Evolutionary conservation across 2,888 invertebrate species (phyloP).

Genomic region (Pegoplata infirma): DNA sequence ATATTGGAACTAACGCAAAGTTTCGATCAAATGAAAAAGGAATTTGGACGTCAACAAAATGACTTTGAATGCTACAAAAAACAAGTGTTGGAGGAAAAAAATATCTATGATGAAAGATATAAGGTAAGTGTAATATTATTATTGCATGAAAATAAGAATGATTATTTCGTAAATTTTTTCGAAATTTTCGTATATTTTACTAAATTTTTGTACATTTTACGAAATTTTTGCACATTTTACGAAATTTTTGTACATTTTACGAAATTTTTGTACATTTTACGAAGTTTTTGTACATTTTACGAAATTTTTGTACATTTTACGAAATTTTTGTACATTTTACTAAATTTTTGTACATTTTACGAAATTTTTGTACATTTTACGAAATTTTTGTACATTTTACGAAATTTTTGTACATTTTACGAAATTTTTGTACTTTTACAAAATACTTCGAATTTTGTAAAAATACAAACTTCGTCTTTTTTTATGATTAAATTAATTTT

Average conservation of each 20-base stretch:
- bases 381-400: background rate
- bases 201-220: too few species aligned
- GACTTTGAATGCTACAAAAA: constrained; percentile 46
- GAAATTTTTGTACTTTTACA: too few species aligned
- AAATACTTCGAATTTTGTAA: too few species aligned
- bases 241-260: background rate
- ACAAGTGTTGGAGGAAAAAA: constrained; percentile 25
- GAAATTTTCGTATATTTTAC: background rate
- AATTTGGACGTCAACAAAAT: constrained; percentile 22
- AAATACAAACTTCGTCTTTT: too few species aligned
- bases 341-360: background rate
- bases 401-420: background rate
- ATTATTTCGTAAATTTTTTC: background rate
- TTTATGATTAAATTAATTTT: too few species aligned
- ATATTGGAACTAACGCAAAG: constrained; percentile 11
- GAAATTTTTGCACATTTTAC: background rate
- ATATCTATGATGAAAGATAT: background rate
- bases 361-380: background rate
- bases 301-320: background rate
- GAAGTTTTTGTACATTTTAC: background rate
- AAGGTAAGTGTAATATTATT: constrained; percentile 28
- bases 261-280: background rate
- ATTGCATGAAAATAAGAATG: background rate
- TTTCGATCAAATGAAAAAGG: constrained; percentile 13
- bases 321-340: too few species aligned